Base-by-base conservation (phyloP, 2,797 vertebrate genomes). In the Manis pentadactyla region DNA sequence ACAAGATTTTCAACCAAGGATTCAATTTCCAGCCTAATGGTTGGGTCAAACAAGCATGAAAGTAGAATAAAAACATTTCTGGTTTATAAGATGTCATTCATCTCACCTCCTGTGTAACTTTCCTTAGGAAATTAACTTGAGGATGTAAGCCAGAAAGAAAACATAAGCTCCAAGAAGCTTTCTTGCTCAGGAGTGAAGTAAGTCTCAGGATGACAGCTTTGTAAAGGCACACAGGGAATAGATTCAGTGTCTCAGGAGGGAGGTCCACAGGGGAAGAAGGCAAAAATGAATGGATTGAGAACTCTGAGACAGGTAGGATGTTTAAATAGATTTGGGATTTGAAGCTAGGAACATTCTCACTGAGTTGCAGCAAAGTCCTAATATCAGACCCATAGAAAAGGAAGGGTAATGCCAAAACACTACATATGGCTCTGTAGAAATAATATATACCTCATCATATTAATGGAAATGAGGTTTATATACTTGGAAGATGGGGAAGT, bases 1-100 rank as follows among this genome's bases (percentile, higher is more conserved):
- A 93, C 88, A 88, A 63, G 18, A 90, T 63, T 85, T 74, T 89
- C 46, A 68, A 75, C 13, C 34, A 92, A 91, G 18, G 78, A 93
- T 75, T 93, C 37, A 51, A 85, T 81, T 91, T 91, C 14, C 59
- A 51, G 37, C 6, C 59, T 90, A 94, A 90, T 46, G 46, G 71
- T 23, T 51, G 25, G 37, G 29, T 74, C 39, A 84, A 29, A 86
- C 55, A 93, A 74, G 5, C 34, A 21, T 59, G 61, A 69, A 31
- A 69, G 46, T n/a, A 71, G 9, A 88, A 85, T 85, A 63, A 89
- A 85, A n/a, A 46, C 13, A 68, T 75, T 66, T 59, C 53, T 29
- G 2, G 3, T 94, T 94, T 92, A n/a, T 2, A 89, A 82, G 17
- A 64, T 51, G 39, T 69, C 92, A 55, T 49, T 73, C 64, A 78